A percentile compares a stretch with the other conserved stretches of the same genome.
phyloP scores from a whole-genome alignment of 35 echinoderm and acorn worm species.

The Lytechinus variegatus region DNA sequence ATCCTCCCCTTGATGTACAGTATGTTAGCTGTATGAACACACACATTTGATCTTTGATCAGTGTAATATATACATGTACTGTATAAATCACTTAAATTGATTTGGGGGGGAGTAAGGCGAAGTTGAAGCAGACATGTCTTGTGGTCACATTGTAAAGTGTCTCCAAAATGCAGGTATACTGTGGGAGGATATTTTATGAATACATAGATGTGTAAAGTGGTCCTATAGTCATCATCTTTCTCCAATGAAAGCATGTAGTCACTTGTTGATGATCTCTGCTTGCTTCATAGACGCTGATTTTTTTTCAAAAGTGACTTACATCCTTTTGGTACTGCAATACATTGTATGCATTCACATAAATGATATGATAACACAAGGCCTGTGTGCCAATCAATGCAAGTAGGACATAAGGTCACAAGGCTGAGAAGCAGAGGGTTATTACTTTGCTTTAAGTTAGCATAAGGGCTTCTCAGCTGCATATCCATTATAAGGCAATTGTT shows the following conservation, averaged over 20 bases:
- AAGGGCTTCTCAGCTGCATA: too few relatives aligned
- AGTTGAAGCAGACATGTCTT: not conserved
- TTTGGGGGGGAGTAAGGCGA: not conserved
- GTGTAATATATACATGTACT: not conserved
- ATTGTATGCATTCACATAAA: not conserved
- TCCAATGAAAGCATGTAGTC: not conserved
- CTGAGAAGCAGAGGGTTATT: not conserved
- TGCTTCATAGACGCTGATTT: not conserved
- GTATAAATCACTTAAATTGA: not conserved
- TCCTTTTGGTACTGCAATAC: not conserved
- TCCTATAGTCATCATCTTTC: not conserved
- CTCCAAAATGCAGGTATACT: not conserved
- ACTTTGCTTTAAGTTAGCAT: not conserved
- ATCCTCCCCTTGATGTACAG: not conserved
- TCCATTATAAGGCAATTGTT: too few relatives aligned
- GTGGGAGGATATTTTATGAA: not conserved
- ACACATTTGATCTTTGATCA: not conserved
- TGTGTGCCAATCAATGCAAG: not conserved
- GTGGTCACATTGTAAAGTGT: not conserved
- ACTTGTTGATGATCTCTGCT: not conserved
- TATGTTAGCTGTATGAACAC: not conserved
- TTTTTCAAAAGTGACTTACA: not conserved
- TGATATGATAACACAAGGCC: not conserved
- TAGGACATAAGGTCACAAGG: not conserved
- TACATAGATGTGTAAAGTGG: not conserved